phyloP scores from a whole-genome alignment of 1,140 invertebrate species.

The Phenacoccus solenopsis region DNA sequence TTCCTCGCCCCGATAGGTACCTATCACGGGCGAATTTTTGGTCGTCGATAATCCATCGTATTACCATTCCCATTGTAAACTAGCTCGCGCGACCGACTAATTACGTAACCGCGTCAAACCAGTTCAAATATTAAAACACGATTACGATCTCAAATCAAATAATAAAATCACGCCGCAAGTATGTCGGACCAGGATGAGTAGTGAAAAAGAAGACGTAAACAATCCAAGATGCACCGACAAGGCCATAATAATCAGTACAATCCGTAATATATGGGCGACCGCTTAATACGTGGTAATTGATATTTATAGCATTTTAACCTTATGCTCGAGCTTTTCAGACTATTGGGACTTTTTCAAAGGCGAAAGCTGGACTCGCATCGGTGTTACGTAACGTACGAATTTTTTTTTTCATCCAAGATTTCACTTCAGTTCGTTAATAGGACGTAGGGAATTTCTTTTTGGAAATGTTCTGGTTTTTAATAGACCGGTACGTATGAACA shows the following conservation, averaged over 20 bases:
- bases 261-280: neutral
- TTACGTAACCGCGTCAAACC: too few relatives aligned
- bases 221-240: neutral
- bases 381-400: neutral
- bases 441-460: neutral
- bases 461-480: neutral
- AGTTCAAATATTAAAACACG: too few relatives aligned
- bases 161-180: neutral
- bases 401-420: neutral
- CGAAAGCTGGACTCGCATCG: neutral
- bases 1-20: too few relatives aligned
- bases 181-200: too few relatives aligned
- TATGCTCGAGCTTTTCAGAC: neutral
- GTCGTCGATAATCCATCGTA: too few relatives aligned
- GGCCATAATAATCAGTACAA: neutral
- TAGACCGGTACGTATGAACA: neutral
- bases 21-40: too few relatives aligned
- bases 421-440: neutral
- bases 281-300: neutral
- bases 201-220: neutral
- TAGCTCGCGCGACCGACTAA: too few relatives aligned
- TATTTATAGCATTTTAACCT: neutral
- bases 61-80: too few relatives aligned
- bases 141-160: too few relatives aligned
- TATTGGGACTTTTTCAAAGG: neutral